Percentiles rank a stretch among this genome's conserved stretches.
Evolutionary conservation across 37 sponge, comb jelly and placozoan genomes (phyloP).

Genomic region (Theonella swinhoei): DNA sequence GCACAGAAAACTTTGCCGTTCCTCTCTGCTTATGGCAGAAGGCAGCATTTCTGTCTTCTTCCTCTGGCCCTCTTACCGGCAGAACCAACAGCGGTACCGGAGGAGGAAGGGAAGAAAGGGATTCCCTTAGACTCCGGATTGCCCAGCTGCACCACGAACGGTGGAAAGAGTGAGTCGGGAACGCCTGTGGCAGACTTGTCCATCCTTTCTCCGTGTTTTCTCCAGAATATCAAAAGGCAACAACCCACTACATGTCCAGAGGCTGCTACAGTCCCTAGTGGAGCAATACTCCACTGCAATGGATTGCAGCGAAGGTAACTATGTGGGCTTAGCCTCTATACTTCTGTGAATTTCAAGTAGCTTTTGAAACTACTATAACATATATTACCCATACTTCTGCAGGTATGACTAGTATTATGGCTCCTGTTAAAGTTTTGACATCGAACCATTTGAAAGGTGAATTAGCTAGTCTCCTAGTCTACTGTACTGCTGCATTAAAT

Average conservation of each 20-base stretch:
- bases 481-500: too few relatives aligned
- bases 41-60: conserved; percentile 32
- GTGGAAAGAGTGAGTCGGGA: conserved; percentile 19
- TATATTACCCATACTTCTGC: not conserved
- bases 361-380: not conserved
- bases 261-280: not conserved
- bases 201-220: not conserved
- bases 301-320: not conserved
- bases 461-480: too few relatives aligned
- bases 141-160: conserved; percentile 26
- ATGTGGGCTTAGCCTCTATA: too few relatives aligned
- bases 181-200: too few relatives aligned
- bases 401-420: conserved; percentile 27
- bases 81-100: not conserved
- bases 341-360: too few relatives aligned
- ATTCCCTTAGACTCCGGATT: conserved; percentile 55
- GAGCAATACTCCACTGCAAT: not conserved
- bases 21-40: conserved; percentile 63
- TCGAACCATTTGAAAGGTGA: conserved; percentile 33
- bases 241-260: not conserved
- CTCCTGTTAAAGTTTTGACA: conserved; percentile 5
- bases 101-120: conserved; percentile 7
- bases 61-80: not conserved
- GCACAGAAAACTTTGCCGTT: not conserved
- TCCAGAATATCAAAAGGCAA: not conserved